phyloP scores from a whole-genome alignment of 2,113 vertebrate species.

The Sturnira hondurensis region DNA sequence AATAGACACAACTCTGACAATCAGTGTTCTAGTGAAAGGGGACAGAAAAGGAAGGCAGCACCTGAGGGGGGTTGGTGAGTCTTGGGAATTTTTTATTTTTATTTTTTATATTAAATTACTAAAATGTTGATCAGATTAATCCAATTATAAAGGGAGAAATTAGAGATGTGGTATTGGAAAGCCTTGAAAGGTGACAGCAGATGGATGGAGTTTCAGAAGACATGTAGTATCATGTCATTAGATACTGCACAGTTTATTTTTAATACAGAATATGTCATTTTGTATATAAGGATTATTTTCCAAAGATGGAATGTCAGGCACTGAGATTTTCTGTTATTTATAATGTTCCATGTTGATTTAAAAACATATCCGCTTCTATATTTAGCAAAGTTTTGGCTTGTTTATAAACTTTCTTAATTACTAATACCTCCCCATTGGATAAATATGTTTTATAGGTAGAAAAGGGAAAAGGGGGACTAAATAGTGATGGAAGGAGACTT shows the following conservation, averaged over 20 bases:
- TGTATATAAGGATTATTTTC: background rate
- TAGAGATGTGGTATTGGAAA: background rate
- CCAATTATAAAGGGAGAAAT: background rate
- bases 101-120: background rate
- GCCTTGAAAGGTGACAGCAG: background rate
- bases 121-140: background rate
- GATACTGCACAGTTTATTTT: background rate
- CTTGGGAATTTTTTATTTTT: background rate
- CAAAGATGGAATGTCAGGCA: background rate
- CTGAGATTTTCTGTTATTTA: background rate
- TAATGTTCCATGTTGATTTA: background rate
- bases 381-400: constrained; percentile 9
- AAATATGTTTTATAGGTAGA: background rate
- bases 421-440: background rate
- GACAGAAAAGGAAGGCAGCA: background rate
- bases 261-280: background rate
- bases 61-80: background rate
- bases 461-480: too few relatives aligned
- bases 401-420: background rate
- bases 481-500: too few relatives aligned
- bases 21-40: background rate
- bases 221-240: background rate
- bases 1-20: background rate
- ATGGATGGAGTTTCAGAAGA: background rate
- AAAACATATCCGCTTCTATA: background rate